Percentiles rank a stretch among this genome's conserved stretches.
Evolutionary conservation across 2,888 invertebrate species (phyloP).

Genomic region (Lacanobia wlatinum): DNA sequence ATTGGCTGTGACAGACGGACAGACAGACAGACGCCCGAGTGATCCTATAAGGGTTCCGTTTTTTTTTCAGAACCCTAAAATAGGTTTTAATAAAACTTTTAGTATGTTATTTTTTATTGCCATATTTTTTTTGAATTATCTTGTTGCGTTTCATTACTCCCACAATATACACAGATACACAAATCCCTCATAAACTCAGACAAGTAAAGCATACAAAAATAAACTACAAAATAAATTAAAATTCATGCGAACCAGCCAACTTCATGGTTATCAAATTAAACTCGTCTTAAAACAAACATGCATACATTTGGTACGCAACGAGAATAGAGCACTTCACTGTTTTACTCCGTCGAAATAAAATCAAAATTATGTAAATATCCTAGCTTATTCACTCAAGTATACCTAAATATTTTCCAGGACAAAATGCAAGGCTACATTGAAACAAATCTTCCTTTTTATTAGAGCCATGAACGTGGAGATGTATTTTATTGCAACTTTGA

Average conservation of each 20-base stretch:
- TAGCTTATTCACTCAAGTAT: conserved; percentile 51
- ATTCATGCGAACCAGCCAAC: conserved; percentile 50
- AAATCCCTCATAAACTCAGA: conserved; percentile 7
- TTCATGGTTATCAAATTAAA: conserved; percentile 55
- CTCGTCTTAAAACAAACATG: conserved; percentile 52
- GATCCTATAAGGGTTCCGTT: too few species aligned
- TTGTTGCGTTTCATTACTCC: not conserved
- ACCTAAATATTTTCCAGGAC: conserved; percentile 60
- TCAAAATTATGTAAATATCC: conserved; percentile 63
- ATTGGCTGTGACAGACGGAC: too few species aligned
- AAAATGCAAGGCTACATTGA: conserved; percentile 66
- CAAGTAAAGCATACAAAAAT: conserved; percentile 26
- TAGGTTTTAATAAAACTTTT: too few species aligned
- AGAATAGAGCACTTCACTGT: conserved; percentile 37
- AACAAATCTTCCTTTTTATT: conserved; percentile 70
- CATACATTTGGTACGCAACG: conserved; percentile 53
- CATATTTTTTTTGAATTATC: too few species aligned
- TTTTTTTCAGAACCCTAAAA: too few species aligned
- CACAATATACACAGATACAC: not conserved
- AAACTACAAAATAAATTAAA: conserved; percentile 49
- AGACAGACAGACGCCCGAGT: too few species aligned
- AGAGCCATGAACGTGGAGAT: conserved; percentile 68
- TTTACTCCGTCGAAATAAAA: conserved; percentile 53
- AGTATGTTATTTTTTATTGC: too few species aligned
- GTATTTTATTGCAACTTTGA: conserved; percentile 69